These are phyloP conservation scores for Myxocyprinus asiaticus DNA, from an alignment of 2,113 vertebrate genomes.

Conservation along the genomic window DNA sequence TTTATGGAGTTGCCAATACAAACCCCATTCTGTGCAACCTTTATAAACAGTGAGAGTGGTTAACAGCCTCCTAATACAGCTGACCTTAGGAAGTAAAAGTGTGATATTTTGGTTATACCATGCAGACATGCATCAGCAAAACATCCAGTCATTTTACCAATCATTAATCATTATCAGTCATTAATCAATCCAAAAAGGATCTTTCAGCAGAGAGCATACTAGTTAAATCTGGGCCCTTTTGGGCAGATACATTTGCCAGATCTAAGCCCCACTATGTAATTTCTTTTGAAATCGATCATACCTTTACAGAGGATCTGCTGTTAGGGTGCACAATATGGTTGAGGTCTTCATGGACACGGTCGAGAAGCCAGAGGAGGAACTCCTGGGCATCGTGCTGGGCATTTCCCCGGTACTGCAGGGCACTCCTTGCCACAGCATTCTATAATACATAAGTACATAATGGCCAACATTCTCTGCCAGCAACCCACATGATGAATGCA, in stretches of 20 bases:
- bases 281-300: conserved; percentile 52
- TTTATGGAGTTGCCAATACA: conserved; percentile 12
- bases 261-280: too few species aligned
- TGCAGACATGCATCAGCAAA: neutral
- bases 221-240: too few species aligned
- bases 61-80: conserved; percentile 9
- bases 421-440: conserved; percentile 92
- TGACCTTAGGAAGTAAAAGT: neutral
- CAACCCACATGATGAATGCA: neutral
- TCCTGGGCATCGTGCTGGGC: conserved; percentile 98
- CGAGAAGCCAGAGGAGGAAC: conserved; percentile 96
- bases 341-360: conserved; percentile 95
- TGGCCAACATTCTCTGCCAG: neutral
- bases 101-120: too few species aligned
- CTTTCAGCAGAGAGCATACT: neutral
- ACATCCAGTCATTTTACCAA: neutral
- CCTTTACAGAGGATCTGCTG: conserved; percentile 82
- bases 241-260: neutral
- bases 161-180: too few species aligned
- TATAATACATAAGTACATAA: conserved; percentile 59
- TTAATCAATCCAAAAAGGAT: too few species aligned
- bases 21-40: conserved; percentile 1
- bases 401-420: conserved; percentile 92
- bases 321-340: conserved; percentile 81
- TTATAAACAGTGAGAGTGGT: neutral